Evolutionary conservation across 2,888 invertebrate genomes (phyloP).

Genomic region (Heliothis peltigera): DNA sequence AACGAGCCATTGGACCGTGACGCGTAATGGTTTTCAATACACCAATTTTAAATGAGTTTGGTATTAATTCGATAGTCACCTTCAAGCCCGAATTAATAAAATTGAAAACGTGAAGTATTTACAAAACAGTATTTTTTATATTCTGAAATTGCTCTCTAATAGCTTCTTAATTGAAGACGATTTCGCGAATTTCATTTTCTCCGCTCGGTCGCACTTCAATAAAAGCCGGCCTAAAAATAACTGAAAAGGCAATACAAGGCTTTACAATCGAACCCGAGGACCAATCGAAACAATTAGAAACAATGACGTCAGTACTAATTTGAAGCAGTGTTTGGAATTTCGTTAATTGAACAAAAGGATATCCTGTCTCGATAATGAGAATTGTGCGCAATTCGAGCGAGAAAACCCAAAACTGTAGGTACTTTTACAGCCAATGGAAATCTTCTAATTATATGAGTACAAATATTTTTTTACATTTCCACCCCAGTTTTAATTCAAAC

Average conservation of each 20-base stretch:
- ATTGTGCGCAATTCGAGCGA: slow-evolving; percentile 25
- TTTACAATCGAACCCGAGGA: slow-evolving; percentile 28
- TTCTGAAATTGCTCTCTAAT: slow-evolving; percentile 4
- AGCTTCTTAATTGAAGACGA: background rate
- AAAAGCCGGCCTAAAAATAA: slow-evolving; percentile 7
- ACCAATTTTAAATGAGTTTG: slow-evolving; percentile 3
- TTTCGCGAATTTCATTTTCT: slow-evolving; percentile 7
- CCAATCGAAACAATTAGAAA: slow-evolving; percentile 42
- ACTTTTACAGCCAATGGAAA: slow-evolving; percentile 22
- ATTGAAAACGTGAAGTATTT: slow-evolving; percentile 12
- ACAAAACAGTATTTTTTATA: slow-evolving; percentile 7
- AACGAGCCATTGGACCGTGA: background rate
- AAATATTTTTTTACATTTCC: slow-evolving; percentile 19
- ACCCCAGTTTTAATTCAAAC: slow-evolving; percentile 19
- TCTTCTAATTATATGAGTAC: slow-evolving; percentile 28
- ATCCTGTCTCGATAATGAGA: slow-evolving; percentile 33
- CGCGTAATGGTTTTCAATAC: background rate
- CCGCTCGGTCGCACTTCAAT: slow-evolving; percentile 12
- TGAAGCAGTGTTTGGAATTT: slow-evolving; percentile 38
- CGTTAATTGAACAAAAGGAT: slow-evolving; percentile 52
- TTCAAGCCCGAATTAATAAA: slow-evolving; percentile 15
- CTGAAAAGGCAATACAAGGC: slow-evolving; percentile 16
- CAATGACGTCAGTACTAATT: slow-evolving; percentile 43
- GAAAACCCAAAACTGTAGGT: slow-evolving; percentile 24
- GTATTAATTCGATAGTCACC: slow-evolving; percentile 2